phyloP scores from a whole-genome alignment of 2,113 vertebrate species.

The Elaphurus davidianus region DNA sequence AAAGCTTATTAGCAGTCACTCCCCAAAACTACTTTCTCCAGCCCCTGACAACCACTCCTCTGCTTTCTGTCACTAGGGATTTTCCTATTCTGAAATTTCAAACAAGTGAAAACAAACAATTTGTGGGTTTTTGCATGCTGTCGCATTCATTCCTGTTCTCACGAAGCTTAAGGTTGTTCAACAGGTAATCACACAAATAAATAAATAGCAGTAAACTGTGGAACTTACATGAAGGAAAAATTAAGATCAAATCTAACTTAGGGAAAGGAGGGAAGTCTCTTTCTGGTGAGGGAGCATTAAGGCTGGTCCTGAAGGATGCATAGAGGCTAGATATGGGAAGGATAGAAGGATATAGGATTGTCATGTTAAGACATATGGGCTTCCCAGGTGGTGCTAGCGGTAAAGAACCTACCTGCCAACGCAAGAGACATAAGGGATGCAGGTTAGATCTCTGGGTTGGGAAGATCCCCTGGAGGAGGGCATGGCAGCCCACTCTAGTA shows the following conservation, averaged over 20 bases:
- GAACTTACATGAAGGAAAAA: neutral
- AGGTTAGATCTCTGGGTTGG: neutral
- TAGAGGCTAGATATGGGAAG: neutral
- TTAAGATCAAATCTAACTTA: neutral
- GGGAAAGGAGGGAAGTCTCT: neutral
- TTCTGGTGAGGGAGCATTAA: neutral
- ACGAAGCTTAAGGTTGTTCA: neutral
- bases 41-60: neutral
- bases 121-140: neutral
- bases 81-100: neutral
- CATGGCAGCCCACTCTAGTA: neutral
- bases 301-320: neutral
- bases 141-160: neutral
- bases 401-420: neutral
- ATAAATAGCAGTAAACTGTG: neutral
- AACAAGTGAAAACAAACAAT: neutral
- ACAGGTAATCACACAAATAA: neutral
- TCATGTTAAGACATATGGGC: neutral
- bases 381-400: neutral
- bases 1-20: neutral
- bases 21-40: neutral
- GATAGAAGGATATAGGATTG: neutral
- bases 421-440: neutral
- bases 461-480: neutral
- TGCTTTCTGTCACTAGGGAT: neutral